Conservation (phyloP, 2,113 vertebrate species). For the Pteropus alecto region DNA sequence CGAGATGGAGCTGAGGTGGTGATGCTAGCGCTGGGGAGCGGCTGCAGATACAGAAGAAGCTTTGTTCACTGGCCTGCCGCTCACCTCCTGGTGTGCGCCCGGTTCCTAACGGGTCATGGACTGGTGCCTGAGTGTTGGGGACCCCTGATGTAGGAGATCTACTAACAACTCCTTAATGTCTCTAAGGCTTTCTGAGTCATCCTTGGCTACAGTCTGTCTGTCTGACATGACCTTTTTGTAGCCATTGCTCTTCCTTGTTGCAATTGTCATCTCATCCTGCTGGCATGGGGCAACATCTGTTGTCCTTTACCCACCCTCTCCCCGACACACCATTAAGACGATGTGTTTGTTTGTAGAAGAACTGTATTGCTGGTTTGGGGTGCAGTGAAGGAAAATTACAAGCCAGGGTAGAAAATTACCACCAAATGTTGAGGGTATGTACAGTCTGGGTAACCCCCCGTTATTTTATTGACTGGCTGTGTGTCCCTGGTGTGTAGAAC, state of each 20-base stretch:
- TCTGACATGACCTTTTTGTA: not conserved
- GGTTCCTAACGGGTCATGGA: too few relatives aligned
- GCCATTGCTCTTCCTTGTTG: not conserved
- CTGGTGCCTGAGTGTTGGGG: too few relatives aligned
- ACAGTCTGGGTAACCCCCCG: too few relatives aligned
- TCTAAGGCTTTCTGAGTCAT: not conserved
- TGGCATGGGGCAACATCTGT: not conserved
- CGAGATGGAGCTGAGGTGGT: too few relatives aligned
- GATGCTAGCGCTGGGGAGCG: too few relatives aligned
- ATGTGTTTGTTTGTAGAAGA: not conserved
- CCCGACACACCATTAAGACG: not conserved
- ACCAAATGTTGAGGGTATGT: not conserved
- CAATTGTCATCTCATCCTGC: not conserved
- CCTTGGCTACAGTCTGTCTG: not conserved
- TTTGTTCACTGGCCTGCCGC: too few relatives aligned
- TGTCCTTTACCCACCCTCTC: too few relatives aligned
- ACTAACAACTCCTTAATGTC: fast-evolving
- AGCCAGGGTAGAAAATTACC: not conserved
- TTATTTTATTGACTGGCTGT: not conserved
- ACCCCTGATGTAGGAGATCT: too few relatives aligned
- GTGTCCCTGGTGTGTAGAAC: not conserved
- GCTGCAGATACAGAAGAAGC: too few relatives aligned
- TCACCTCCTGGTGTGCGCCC: too few relatives aligned
- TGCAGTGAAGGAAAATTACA: not conserved
- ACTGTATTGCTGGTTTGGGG: not conserved